Base-by-base conservation (phyloP, 2,113 vertebrate species). In the Pantherophis guttatus region DNA sequence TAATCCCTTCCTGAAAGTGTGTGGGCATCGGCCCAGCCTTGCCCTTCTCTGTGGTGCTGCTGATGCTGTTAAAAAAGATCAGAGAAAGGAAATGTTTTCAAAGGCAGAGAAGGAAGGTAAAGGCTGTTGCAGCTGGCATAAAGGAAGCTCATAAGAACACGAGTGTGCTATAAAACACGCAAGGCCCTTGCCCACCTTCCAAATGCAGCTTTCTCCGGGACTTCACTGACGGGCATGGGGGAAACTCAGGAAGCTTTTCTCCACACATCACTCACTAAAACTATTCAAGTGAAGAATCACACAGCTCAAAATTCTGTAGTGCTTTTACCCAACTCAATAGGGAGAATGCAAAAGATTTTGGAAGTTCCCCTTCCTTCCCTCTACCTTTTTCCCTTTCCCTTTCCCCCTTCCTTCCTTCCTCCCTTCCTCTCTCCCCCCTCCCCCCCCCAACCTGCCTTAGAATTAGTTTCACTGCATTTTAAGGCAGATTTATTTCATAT, bases 341-440 rank as follows among this genome's bases (percentile, higher is more conserved):
- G 65, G 65, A 33, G 29, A 70, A 70, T 33, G 65, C n/a, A 33
- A 70, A 17, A 33, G 29, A 33, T 12, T n/a, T 33, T 70, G 29
- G 65, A 70, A n/a, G 5, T 70, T 59, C 23, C 21, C 23, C 17
- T 59, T 59, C 23, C 58, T 59, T 59, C 23, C 23, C 23, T 24
- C 58, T 59, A 1, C 1, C 1, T 26, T 8, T 23, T 57, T 57
- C 55, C 11, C 19, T 57, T 10, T 17, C 5, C 11, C 5, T 21
- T 7, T 23, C 21, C 57, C 54, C 4, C 6, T 57, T 15, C 55
- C 19, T 57, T 21, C 17, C 21, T 58, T 13, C 21, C 13, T 15
- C 0, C 55, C 5, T 21, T 2, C 57, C 44, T 39, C 1, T 2
- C 39, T 17, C 15, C 15, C 17, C 55, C 1, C 5, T 5, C 53